Evolutionary conservation across 1,140 invertebrate genomes (phyloP).

Genomic region (Heliconius eleuchia): DNA sequence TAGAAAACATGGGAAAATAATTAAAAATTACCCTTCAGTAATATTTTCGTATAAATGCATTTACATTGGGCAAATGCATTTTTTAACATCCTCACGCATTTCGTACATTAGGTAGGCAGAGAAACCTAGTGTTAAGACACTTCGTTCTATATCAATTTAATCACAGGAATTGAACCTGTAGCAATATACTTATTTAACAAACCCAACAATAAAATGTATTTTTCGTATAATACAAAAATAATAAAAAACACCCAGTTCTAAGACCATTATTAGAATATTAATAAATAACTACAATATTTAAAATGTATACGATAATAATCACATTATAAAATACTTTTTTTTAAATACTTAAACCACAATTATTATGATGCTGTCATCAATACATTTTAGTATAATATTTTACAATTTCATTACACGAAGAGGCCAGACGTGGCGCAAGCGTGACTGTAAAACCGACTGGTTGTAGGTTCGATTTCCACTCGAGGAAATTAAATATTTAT

Average conservation of each 20-base stretch:
- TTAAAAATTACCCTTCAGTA: too few species aligned
- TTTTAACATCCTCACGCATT: background rate
- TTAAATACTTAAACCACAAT: too few species aligned
- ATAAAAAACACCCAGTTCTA: background rate
- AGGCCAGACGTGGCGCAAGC: too few species aligned
- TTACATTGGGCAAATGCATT: background rate
- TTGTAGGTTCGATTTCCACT: too few species aligned
- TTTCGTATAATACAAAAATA: background rate
- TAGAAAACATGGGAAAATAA: too few species aligned
- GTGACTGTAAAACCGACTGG: too few species aligned
- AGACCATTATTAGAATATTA: background rate
- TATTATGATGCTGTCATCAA: too few species aligned
- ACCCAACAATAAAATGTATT: background rate
- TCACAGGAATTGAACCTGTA: background rate
- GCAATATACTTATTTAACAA: too few species aligned
- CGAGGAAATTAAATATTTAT: too few species aligned
- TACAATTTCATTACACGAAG: background rate
- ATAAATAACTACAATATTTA: too few species aligned
- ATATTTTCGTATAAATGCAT: background rate
- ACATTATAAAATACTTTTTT: too few species aligned
- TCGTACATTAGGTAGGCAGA: background rate
- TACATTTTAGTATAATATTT: background rate
- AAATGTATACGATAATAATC: too few species aligned
- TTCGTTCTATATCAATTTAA: background rate
- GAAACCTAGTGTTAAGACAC: background rate